Base-by-base conservation (phyloP, 2,797 vertebrate genomes). In the Lagorchestes hirsutus region DNA sequence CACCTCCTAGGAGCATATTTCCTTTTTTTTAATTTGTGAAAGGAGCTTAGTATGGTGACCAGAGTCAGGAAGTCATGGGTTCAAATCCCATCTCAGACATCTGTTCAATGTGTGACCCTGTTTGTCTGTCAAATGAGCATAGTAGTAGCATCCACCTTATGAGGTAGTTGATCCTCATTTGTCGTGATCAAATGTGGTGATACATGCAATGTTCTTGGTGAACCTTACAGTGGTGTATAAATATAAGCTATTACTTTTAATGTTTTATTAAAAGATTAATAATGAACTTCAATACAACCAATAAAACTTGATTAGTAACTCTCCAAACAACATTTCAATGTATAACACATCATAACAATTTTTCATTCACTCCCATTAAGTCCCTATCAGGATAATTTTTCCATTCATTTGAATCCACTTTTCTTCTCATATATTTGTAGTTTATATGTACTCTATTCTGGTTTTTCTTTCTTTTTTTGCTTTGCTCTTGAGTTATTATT, bases 1-100 rank as follows among this genome's bases (percentile, higher is more conserved):
- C 82, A 18, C 94, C 54, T 95, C 52, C 55, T 58, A 96, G 56
- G 74, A 52, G 95, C 92, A 67, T 2, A 82, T 90, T 82, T 74
- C 8, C 5, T 11, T 82, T n/a, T 74, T 29, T 74, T 74, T 67
- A 40, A 40, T 46, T 82, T 82, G 40, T 46, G n/a, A 82, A 87
- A 87, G 24, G 40, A 27, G 74, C 40, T 28, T 50, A 50, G 22
- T 28, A 87, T 10, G 12, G 2, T 87, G 74, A 28, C 40, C 40
- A 82, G 62, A 67, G 18, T 82, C 18, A 46, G 40, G 18, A 87
- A 46, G 22, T 46, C 22, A 11, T 87, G 24, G 22, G 40, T 46
- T 87, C 74, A 87, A 46, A 87, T 87, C 31, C 40, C 24, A 50
- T 87, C 40, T 87, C 74, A 46, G 24, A 87, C 22, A 50, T 50